Evolutionary conservation across 2,113 vertebrate genomes (phyloP).

Genomic region (Sitta europaea): DNA sequence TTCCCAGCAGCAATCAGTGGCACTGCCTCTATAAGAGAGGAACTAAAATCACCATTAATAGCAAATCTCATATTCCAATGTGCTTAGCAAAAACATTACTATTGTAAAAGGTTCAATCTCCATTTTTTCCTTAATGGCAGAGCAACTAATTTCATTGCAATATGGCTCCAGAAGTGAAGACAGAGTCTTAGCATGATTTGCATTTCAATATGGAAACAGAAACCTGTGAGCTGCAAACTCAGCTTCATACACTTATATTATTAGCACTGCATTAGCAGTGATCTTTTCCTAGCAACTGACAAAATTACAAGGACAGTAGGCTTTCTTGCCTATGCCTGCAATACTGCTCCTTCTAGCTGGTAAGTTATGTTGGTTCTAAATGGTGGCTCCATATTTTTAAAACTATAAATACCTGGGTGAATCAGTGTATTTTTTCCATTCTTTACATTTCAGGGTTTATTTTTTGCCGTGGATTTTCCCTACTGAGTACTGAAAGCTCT

Average conservation of each 20-base stretch:
- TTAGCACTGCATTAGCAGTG: background rate
- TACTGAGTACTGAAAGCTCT: background rate
- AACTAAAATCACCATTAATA: background rate
- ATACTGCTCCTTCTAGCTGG: background rate
- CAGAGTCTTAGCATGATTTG: background rate
- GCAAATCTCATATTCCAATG: background rate
- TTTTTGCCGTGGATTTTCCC: background rate
- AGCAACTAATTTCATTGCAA: background rate
- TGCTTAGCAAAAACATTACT: background rate
- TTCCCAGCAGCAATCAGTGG: background rate
- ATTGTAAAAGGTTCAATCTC: background rate
- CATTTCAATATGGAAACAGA: background rate
- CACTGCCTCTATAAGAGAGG: background rate
- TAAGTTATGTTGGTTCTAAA: background rate
- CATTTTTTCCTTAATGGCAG: background rate
- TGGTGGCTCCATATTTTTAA: background rate
- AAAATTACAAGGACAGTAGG: background rate
- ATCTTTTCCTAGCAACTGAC: slow-evolving; percentile 7
- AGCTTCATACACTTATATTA: background rate
- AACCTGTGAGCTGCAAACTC: background rate
- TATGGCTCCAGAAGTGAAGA: background rate
- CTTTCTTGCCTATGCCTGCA: background rate
- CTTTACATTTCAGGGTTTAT: background rate
- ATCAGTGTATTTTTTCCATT: background rate
- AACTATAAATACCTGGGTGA: background rate